Evolutionary conservation across 2,797 vertebrate species (phyloP).

Genomic region (Anas flavirostris): DNA sequence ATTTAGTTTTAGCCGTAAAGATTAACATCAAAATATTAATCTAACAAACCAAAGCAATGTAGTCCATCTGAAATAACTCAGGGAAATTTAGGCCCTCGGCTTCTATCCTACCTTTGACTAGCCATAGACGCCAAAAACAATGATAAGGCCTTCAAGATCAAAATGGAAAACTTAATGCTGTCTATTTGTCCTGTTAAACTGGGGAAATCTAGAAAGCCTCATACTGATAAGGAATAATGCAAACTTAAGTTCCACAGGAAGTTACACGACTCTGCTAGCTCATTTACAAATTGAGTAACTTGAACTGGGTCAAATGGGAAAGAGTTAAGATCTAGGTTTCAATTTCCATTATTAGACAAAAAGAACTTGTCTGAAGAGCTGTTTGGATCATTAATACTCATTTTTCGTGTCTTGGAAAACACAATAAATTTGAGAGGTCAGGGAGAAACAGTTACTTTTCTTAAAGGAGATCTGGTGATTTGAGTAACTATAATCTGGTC

Average conservation of each 20-base stretch:
- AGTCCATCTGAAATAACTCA: background rate
- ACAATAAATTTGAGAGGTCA: background rate
- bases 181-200: background rate
- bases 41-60: background rate
- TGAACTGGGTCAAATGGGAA: constrained; percentile 22
- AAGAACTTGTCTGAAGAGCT: background rate
- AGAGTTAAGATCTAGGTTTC: constrained; percentile 16
- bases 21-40: background rate
- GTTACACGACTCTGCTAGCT: background rate
- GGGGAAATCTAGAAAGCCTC: background rate
- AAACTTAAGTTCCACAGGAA: background rate
- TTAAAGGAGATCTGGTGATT: background rate
- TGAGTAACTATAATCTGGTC: background rate
- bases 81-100: background rate
- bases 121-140: background rate
- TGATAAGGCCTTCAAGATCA: background rate
- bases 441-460: background rate
- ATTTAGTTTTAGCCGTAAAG: background rate
- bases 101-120: background rate
- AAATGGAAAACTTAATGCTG: background rate
- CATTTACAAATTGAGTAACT: background rate
- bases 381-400: background rate
- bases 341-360: constrained; percentile 2
- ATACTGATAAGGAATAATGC: background rate
- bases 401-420: constrained; percentile 13